These are phyloP conservation scores for Anabas testudineus DNA, from an alignment of 2,797 vertebrate species.

Conservation along the genomic window DNA sequence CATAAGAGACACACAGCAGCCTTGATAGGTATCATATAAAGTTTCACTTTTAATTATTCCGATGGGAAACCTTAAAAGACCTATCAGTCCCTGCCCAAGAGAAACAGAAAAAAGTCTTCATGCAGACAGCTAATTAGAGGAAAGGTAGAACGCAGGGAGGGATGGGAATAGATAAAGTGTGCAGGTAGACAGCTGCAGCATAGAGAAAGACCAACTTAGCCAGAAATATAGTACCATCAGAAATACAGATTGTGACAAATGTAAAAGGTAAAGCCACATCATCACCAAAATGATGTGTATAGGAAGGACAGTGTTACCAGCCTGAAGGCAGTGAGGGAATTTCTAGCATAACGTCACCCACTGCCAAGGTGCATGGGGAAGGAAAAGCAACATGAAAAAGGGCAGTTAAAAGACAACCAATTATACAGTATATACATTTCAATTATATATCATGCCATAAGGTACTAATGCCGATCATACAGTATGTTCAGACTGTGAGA, in stretches of 20 bases:
- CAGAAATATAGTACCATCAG: slow-evolving; percentile 13
- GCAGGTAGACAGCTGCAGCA: slow-evolving; percentile 35
- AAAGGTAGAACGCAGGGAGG: slow-evolving; percentile 18
- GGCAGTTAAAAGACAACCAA: too few species aligned
- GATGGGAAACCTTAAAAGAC: slow-evolving; percentile 63
- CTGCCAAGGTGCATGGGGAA: too few species aligned
- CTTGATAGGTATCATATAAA: slow-evolving; percentile 12
- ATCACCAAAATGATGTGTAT: slow-evolving; percentile 19
- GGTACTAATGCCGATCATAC: too few species aligned
- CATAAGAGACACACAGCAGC: slow-evolving; percentile 12
- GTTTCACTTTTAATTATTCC: slow-evolving; percentile 68
- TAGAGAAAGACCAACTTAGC: slow-evolving; percentile 32
- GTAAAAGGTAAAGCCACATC: slow-evolving; percentile 34
- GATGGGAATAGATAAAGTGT: not conserved
- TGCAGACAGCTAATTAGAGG: slow-evolving; percentile 61
- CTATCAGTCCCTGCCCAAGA: slow-evolving; percentile 40
- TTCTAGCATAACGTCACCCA: too few species aligned
- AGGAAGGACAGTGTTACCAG: slow-evolving; percentile 19
- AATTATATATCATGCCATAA: too few species aligned
- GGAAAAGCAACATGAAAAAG: too few species aligned
- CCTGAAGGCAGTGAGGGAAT: slow-evolving; percentile 25
- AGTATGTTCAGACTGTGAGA: too few species aligned
- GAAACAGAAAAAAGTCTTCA: slow-evolving; percentile 36
- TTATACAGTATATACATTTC: too few species aligned
- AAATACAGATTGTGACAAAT: slow-evolving; percentile 30